Base-by-base conservation (phyloP, 2,888 invertebrate species). In the Incurvaria masculella region DNA sequence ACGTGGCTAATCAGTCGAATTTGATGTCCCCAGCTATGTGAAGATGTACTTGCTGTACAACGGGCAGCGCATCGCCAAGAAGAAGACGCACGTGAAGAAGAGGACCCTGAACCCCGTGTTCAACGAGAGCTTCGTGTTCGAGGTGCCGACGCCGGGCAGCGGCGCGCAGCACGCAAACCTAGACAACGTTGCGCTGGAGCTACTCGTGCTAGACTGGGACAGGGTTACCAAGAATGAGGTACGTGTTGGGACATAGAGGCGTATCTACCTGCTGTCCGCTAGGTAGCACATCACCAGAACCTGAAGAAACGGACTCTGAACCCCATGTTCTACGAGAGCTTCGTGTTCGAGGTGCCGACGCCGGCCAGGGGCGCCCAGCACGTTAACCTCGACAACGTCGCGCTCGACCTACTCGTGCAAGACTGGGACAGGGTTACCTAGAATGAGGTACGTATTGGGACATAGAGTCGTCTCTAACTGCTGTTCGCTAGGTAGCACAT, bases 401-500 rank as follows among this genome's bases (percentile, higher is more conserved):
- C 91, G 51, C 83, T 96, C 46, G 94, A 95, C 66, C 89, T 95
- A 66, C 81, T 93, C 55, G 85, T 94, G 51, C 84, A 97, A 43
- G 97, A 98, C 74, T 97, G 97, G 95, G 97, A 98, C 75, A 83
- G 97, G 54, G 95, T 98, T 63, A 97, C 97, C 57, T 97, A 97
- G 81, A 98, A 97, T 71, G 98, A 98, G 87, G 91, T 90, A 59
- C 66, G 63, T 58, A 39, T 41, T 23, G 2, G 4, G 14, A 16
- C 4, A 21, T 23, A 23, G 23, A 23, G 23, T 10, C 5, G 23
- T 23, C 23, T 95, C 61, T 94, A 94, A 69, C 79, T 94, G 56
- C 78, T 92, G 45, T 91, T 88, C 69, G 91, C 94, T 66, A 89
- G 90, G 43, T 93, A 94, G 64, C 84, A 94, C 45, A 88, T 94